Percentiles rank a stretch among this genome's conserved stretches.
Conservation (phyloP, 2,888 invertebrate genomes). For the Fragum sueziense region DNA sequence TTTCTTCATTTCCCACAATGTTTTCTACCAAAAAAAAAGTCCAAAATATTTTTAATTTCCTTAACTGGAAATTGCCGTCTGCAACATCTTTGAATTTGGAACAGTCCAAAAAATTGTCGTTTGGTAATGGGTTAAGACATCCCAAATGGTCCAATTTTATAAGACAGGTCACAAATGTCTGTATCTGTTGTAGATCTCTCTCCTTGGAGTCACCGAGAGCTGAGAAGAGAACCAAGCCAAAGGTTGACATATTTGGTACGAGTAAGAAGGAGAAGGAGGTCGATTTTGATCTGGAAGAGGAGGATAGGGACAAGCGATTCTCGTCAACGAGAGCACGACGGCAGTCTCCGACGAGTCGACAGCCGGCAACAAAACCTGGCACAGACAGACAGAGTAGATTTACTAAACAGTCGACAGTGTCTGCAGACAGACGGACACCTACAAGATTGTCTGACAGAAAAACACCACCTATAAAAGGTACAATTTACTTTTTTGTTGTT, state of each 20-base stretch:
- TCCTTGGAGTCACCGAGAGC: constrained; percentile 48
- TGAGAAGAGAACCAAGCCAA: constrained; percentile 54
- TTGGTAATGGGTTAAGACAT: too few relatives aligned
- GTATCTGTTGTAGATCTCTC: constrained; percentile 45
- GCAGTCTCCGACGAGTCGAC: constrained; percentile 47
- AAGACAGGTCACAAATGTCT: too few relatives aligned
- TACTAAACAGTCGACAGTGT: not conserved
- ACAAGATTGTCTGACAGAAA: constrained; percentile 4
- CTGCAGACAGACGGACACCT: not conserved
- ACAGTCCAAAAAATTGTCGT: too few relatives aligned
- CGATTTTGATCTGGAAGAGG: constrained; percentile 64
- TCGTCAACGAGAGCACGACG: constrained; percentile 24
- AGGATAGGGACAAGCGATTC: constrained; percentile 38
- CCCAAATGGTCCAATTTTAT: too few relatives aligned
- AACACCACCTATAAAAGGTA: constrained; percentile 17
- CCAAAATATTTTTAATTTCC: too few relatives aligned
- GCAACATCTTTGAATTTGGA: too few relatives aligned
- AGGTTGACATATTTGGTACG: constrained; percentile 67
- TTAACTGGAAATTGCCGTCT: too few relatives aligned
- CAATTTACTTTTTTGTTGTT: not conserved
- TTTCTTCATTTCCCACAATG: not conserved
- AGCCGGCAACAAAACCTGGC: constrained; percentile 10
- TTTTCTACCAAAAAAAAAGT: too few relatives aligned
- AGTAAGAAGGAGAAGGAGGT: constrained; percentile 57
- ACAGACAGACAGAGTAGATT: constrained; percentile 25